phyloP scores from a whole-genome alignment of 2,113 vertebrate species.

The Albula goreensis region DNA sequence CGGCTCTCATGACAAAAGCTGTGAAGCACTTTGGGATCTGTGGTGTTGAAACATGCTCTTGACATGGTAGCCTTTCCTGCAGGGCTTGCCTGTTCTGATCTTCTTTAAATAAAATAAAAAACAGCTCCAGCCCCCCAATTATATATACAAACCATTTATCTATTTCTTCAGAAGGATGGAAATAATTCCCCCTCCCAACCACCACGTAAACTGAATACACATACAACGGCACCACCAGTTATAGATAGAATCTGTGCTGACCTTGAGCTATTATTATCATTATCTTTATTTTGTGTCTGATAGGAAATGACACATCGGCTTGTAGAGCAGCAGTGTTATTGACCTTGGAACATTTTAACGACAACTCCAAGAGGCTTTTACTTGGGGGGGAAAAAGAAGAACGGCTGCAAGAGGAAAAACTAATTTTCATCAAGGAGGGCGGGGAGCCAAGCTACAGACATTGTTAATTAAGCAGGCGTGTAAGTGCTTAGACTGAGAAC shows the following conservation, averaged over 20 bases:
- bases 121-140: neutral
- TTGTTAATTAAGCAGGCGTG: neutral
- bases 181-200: neutral
- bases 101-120: neutral
- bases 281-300: neutral
- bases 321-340: neutral
- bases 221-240: neutral
- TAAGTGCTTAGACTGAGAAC: neutral
- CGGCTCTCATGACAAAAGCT: neutral
- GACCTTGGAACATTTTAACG: conserved; percentile 1
- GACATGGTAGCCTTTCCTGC: neutral
- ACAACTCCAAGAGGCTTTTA: neutral
- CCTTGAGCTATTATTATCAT: neutral
- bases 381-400: neutral
- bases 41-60: neutral
- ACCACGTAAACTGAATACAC: neutral
- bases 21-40: neutral
- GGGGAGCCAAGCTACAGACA: neutral
- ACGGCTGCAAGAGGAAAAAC: neutral
- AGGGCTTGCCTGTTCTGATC: neutral
- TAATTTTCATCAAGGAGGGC: neutral
- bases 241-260: conserved; percentile 4
- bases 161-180: neutral
- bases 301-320: neutral
- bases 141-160: neutral